Conservation (phyloP, 2,888 invertebrate genomes). For the Limnephilus marmoratus region DNA sequence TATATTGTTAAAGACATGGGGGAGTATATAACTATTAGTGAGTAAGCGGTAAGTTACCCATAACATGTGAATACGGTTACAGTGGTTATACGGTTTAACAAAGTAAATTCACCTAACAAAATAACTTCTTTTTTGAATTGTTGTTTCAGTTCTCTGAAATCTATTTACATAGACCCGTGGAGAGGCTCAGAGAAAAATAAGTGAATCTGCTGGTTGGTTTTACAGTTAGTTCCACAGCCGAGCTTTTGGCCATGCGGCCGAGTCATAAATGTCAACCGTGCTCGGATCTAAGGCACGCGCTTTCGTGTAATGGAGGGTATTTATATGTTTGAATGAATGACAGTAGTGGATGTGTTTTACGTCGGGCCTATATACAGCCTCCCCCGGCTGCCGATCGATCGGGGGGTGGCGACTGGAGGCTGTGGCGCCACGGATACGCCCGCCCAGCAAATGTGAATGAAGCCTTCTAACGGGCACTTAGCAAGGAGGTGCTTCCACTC, state of each 20-base stretch:
- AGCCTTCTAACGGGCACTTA: neutral
- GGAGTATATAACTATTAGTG: too few species aligned
- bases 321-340: neutral
- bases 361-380: neutral
- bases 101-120: too few species aligned
- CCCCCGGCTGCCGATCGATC: neutral
- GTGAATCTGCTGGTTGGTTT: neutral
- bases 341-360: neutral
- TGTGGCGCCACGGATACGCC: neutral
- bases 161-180: neutral
- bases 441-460: constrained; percentile 16
- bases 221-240: neutral
- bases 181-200: neutral
- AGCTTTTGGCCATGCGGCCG: neutral
- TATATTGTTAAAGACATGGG: too few species aligned
- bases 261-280: neutral
- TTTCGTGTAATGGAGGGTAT: neutral
- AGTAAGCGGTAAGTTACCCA: too few species aligned
- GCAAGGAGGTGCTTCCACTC: neutral
- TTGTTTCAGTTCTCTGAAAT: neutral
- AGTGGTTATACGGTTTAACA: too few species aligned
- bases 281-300: neutral
- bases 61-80: too few species aligned
- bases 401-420: neutral
- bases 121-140: neutral